Percentiles rank a stretch among this genome's conserved stretches.
Conservation (phyloP, 2,113 vertebrate species). For the Eira barbara region DNA sequence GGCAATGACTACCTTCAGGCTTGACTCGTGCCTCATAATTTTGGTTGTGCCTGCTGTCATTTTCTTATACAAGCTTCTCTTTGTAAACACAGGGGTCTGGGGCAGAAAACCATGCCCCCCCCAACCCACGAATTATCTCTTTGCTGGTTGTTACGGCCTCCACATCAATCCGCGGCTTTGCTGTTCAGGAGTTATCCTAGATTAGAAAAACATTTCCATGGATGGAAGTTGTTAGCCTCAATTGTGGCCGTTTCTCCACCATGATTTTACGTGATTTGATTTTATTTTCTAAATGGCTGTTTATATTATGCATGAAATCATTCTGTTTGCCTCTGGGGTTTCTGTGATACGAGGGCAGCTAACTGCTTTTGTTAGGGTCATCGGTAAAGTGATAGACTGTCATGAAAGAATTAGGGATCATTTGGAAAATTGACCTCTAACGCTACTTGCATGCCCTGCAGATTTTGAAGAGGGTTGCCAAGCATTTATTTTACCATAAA, state of each 20-base stretch:
- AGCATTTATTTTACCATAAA: background rate
- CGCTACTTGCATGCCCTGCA: background rate
- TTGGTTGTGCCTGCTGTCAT: slow-evolving; percentile 69
- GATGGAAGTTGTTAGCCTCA: slow-evolving; percentile 74
- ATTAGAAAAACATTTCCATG: slow-evolving; percentile 76
- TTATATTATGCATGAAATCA: slow-evolving; percentile 72
- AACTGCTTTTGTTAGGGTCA: background rate
- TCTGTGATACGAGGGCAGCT: slow-evolving; percentile 18
- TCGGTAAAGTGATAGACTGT: background rate
- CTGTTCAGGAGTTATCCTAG: slow-evolving; percentile 67
- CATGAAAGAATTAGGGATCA: slow-evolving; percentile 27
- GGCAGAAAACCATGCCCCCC: slow-evolving; percentile 67
- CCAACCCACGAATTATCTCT: slow-evolving; percentile 66
- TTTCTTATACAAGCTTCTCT: slow-evolving; percentile 73
- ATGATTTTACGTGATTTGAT: slow-evolving; percentile 75
- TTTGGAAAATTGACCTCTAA: slow-evolving; percentile 42
- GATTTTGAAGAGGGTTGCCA: background rate
- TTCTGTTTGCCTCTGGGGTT: slow-evolving; percentile 39
- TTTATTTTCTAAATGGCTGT: slow-evolving; percentile 79
- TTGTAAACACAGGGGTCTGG: slow-evolving; percentile 68
- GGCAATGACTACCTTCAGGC: slow-evolving; percentile 70
- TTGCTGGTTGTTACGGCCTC: slow-evolving; percentile 68
- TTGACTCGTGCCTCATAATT: slow-evolving; percentile 67
- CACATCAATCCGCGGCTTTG: slow-evolving; percentile 63
- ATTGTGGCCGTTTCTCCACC: slow-evolving; percentile 66